Evolutionary conservation across 2,797 vertebrate species (phyloP).

Genomic region (Acanthornis magna): DNA sequence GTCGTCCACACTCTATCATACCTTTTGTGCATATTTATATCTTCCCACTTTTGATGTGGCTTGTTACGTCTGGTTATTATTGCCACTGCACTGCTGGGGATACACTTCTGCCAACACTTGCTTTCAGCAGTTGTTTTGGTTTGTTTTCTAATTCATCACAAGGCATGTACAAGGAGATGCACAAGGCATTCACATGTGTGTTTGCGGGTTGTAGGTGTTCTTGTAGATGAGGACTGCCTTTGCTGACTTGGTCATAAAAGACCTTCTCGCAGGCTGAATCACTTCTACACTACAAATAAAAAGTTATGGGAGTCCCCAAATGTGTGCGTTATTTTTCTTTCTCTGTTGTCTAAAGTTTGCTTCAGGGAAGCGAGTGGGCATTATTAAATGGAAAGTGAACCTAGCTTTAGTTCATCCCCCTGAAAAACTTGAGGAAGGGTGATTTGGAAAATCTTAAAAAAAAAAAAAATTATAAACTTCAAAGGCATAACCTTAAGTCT

Average conservation of each 20-base stretch:
- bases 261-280: background rate
- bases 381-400: background rate
- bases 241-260: background rate
- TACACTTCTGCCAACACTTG: background rate
- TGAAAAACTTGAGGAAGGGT: background rate
- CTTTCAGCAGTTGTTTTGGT: background rate
- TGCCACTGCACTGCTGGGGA: background rate
- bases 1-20: background rate
- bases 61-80: background rate
- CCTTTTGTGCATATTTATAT: background rate
- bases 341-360: background rate
- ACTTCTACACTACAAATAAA: background rate
- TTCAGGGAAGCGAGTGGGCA: background rate
- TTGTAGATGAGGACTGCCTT: background rate
- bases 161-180: background rate
- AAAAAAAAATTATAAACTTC: background rate
- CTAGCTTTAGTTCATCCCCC: background rate
- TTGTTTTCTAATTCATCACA: background rate
- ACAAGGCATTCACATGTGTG: fast-evolving
- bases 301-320: background rate
- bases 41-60: background rate
- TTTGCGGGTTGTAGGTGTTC: background rate
- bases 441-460: background rate
- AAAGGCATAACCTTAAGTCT: background rate
- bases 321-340: background rate